Evolutionary conservation across 2,113 vertebrate species (phyloP).

Genomic region (Cinclus cinclus): DNA sequence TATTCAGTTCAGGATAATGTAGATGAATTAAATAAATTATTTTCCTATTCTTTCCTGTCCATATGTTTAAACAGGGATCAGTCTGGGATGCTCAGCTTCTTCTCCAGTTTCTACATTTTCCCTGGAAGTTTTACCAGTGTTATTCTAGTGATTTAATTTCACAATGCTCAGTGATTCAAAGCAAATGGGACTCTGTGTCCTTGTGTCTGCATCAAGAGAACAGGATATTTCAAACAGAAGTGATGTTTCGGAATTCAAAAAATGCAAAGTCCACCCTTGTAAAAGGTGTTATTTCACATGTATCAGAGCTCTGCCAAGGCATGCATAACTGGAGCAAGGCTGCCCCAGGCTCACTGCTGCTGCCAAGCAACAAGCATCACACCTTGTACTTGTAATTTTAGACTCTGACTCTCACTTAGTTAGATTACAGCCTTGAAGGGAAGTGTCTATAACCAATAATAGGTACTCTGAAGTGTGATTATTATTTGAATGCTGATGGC

Average conservation of each 20-base stretch:
- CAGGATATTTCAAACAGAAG: neutral
- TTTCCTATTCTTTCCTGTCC: neutral
- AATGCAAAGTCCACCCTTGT: neutral
- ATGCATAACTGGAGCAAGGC: neutral
- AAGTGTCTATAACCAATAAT: neutral
- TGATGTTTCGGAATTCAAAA: neutral
- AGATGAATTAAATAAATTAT: neutral
- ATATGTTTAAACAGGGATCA: neutral
- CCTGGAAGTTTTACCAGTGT: neutral
- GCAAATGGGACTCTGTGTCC: neutral
- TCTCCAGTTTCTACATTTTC: neutral
- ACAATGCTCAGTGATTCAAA: neutral
- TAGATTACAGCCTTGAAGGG: neutral
- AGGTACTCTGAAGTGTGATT: neutral
- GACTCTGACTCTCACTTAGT: neutral
- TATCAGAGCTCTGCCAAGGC: neutral
- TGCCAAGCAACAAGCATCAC: slow-evolving; percentile 38
- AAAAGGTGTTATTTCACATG: neutral
- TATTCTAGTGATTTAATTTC: neutral
- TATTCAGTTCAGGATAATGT: neutral
- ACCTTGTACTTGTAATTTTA: neutral
- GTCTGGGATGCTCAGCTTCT: neutral
- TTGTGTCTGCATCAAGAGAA: neutral
- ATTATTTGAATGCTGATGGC: neutral
- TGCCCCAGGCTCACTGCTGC: slow-evolving; percentile 1